Evolutionary conservation across 2,113 vertebrate species (phyloP), one percentile per base, ranked within the genome.

Genomic region (Pelmatolapia mariae): DNA sequence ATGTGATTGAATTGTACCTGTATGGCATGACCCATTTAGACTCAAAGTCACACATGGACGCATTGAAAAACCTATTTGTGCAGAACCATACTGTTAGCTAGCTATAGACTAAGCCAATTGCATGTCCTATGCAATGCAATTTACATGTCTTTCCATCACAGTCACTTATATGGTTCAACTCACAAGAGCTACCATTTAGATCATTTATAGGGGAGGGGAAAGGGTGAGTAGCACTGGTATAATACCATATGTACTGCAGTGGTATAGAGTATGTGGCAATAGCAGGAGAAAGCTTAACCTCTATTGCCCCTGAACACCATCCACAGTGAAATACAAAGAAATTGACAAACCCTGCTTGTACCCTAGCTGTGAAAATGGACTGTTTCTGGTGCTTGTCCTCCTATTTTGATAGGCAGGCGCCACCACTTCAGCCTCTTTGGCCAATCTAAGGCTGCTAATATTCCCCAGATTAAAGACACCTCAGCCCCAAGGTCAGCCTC

Each of bases 401-500:
- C 50, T 94, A 90, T 91, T 93, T 94, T 96, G 97, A 97, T 93
- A 95, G 96, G 94, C 95, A 97, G 92, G 95, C 96, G 88, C 93
- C 90, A 96, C 92, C 96, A 93, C 95, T 94, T 83, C 88, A 94
- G 96, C 96, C 95, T 96, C 96, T 96, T 94, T 94, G 95, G 94
- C 87, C 93, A 96, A 92, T 96, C 90, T 95, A 95, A 95, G 92
- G 94, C 96, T 94, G 90, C 97, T 81, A 97, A 97, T 97, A 97
- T 97, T 97, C 95, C 96, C 33, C 76, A 96, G 95, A 97, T 96
- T 97, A 96, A 95, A 97, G 94, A 95, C 94, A 91, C 96, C 89
- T 92, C 92, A 61, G 88, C 96, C 96, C 45, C 97, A 97, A 98
- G 97, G 97, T 98, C 97, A 97, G 94, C 92, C 95, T 96, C 93